phyloP scores from a whole-genome alignment of 2,888 invertebrate species.

The Boloria euphrosyne region DNA sequence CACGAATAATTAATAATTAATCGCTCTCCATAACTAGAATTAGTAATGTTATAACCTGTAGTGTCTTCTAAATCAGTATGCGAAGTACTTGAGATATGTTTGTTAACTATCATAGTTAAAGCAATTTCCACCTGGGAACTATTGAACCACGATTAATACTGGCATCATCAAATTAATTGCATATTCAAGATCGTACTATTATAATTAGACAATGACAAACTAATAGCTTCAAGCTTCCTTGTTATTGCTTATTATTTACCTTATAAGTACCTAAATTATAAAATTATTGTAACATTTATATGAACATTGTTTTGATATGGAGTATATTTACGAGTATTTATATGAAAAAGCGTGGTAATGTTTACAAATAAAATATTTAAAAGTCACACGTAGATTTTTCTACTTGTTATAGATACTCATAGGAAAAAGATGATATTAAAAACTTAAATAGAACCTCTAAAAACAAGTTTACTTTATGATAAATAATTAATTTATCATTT shows the following conservation, averaged over 20 bases:
- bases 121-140: constrained; percentile 36
- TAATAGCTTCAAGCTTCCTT: constrained; percentile 49
- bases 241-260: constrained; percentile 37
- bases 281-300: too few relatives aligned
- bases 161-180: constrained; percentile 45
- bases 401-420: too few relatives aligned
- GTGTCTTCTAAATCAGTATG: constrained; percentile 2
- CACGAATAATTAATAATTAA: not conserved
- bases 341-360: too few relatives aligned
- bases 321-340: too few relatives aligned
- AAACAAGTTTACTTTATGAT: too few relatives aligned
- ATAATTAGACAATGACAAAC: constrained; percentile 52
- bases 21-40: not conserved
- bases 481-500: too few relatives aligned
- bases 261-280: too few relatives aligned
- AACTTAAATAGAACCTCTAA: too few relatives aligned
- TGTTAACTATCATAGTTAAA: constrained; percentile 15
- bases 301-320: too few relatives aligned
- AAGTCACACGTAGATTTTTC: too few relatives aligned
- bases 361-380: too few relatives aligned
- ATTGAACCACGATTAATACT: constrained; percentile 41
- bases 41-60: not conserved
- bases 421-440: too few relatives aligned
- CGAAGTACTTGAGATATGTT: constrained; percentile 13
- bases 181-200: constrained; percentile 51